A percentile compares a stretch with the other conserved stretches of the same genome.
These are phyloP conservation scores for Malaclemys terrapin DNA, from an alignment of 2,113 vertebrate species.

Conservation along the genomic window DNA sequence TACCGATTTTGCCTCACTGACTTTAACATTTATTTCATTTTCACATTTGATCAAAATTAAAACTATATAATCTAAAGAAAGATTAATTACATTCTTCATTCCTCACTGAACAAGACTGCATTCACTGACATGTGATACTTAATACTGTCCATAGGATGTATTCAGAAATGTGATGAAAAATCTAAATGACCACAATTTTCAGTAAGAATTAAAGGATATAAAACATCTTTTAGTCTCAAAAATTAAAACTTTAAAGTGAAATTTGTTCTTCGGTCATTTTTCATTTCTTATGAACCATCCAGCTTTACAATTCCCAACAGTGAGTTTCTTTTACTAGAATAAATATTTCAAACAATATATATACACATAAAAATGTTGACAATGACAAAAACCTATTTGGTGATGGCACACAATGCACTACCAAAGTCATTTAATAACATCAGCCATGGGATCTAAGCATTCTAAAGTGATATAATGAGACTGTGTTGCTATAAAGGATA, in stretches of 20 bases:
- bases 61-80: conserved; percentile 48
- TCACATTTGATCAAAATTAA: conserved; percentile 28
- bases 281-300: background rate
- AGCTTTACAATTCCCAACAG: background rate
- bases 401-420: background rate
- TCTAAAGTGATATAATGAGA: background rate
- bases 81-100: conserved; percentile 53
- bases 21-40: conserved; percentile 31
- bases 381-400: conserved; percentile 34
- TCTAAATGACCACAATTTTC: background rate
- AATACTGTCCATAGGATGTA: background rate
- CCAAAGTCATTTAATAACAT: background rate
- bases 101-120: conserved; percentile 17
- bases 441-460: conserved; percentile 3
- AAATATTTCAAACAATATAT: conserved; percentile 41
- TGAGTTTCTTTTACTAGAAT: conserved; percentile 2
- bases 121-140: conserved; percentile 27
- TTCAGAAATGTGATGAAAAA: conserved; percentile 17
- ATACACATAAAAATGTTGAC: conserved; percentile 13
- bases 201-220: background rate
- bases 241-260: background rate
- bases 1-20: background rate
- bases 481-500: background rate
- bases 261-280: background rate
- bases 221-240: background rate